A percentile compares a stretch with the other conserved stretches of the same genome.
These are phyloP conservation scores for Genyomyrus donnyi DNA, from an alignment of 2,113 vertebrate species.

Conservation along the genomic window DNA sequence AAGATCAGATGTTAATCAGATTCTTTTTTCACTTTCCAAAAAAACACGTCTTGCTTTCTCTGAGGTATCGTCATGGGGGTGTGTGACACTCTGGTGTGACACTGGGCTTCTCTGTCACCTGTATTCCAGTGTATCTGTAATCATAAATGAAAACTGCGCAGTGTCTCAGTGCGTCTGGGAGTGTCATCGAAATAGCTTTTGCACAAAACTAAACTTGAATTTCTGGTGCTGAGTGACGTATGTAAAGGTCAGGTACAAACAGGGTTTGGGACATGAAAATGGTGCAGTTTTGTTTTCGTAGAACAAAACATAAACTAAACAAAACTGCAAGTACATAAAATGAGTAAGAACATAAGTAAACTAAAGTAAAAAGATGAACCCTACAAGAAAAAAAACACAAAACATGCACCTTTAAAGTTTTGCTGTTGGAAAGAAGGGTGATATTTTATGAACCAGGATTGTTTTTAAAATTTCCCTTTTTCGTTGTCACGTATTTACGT, in stretches of 20 bases:
- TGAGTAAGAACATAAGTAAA: neutral
- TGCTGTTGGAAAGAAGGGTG: neutral
- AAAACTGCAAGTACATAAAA: neutral
- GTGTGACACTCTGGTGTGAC: neutral
- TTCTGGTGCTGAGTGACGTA: constrained; percentile 24
- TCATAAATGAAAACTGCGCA: neutral
- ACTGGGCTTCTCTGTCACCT: neutral
- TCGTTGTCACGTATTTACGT: neutral
- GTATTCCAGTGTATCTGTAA: neutral
- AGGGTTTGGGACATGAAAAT: neutral
- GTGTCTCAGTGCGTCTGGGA: neutral
- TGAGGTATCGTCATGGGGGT: neutral
- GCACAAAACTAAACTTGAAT: constrained; percentile 30
- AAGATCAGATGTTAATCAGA: neutral
- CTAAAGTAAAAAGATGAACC: neutral
- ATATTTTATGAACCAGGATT: neutral
- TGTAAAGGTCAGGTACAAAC: neutral
- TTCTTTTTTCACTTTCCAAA: neutral
- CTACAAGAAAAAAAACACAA: neutral
- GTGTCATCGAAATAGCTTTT: constrained; percentile 5
- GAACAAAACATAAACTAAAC: neutral
- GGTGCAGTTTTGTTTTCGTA: neutral
- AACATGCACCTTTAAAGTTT: neutral
- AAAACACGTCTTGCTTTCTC: neutral
- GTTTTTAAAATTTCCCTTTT: neutral